Percentiles rank a stretch among this genome's conserved stretches.
phyloP scores from a whole-genome alignment of 2,888 invertebrate genomes.

The Prostheceraeus crozeri region DNA sequence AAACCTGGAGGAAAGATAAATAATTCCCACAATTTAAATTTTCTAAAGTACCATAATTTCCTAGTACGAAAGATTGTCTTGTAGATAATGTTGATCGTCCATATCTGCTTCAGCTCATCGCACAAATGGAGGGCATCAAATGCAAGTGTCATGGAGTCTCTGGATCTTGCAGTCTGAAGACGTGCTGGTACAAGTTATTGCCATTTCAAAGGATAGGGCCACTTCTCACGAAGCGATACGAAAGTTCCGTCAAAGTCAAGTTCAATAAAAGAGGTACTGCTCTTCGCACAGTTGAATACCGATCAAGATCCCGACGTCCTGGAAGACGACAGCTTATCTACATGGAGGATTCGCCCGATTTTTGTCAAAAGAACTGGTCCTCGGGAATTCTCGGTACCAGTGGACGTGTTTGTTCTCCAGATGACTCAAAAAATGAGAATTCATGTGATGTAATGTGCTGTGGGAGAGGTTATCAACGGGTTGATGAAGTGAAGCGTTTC shows the following conservation, averaged over 20 bases:
- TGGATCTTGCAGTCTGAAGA: conserved; percentile 85
- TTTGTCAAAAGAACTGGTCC: too few relatives aligned
- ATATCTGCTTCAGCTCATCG: conserved; percentile 32
- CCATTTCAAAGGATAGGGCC: conserved; percentile 82
- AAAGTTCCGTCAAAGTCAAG: conserved; percentile 69
- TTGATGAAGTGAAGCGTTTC: too few relatives aligned
- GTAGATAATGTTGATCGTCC: background rate
- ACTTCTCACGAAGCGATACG: conserved; percentile 77
- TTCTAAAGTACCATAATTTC: too few relatives aligned
- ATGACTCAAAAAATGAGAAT: too few relatives aligned
- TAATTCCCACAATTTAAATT: too few relatives aligned
- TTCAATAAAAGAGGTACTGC: background rate
- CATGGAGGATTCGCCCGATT: conserved; percentile 87
- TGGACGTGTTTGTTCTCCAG: too few relatives aligned
- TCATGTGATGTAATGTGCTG: too few relatives aligned
- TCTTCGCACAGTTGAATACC: too few relatives aligned
- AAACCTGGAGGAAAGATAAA: too few relatives aligned
- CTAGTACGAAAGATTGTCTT: too few relatives aligned
- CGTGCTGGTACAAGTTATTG: conserved; percentile 91
- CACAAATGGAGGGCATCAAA: conserved; percentile 62
- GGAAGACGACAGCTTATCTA: conserved; percentile 82
- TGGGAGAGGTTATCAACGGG: too few relatives aligned
- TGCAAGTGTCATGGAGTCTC: conserved; percentile 94
- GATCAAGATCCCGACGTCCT: conserved; percentile 61
- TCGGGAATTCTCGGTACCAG: too few relatives aligned